phyloP scores from a whole-genome alignment of 2,113 vertebrate species.

The Colistium nudipinnis region DNA sequence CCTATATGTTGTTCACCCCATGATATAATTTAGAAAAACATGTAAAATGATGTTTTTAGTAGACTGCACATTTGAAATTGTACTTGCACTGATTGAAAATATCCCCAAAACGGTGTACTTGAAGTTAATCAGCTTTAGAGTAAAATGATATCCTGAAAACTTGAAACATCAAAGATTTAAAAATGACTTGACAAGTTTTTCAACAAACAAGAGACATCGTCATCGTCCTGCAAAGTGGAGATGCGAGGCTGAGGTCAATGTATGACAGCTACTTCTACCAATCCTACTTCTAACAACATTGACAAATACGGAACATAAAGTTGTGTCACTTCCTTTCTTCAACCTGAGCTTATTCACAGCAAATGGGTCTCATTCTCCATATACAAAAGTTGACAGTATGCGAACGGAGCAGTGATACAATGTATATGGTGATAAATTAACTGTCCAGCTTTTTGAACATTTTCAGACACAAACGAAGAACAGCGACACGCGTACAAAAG shows the following conservation, averaged over 20 bases:
- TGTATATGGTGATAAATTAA: background rate
- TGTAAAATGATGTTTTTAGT: no score
- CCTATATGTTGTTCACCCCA: background rate
- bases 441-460: constrained; percentile 2
- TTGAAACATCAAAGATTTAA: no score
- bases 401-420: constrained; percentile 28
- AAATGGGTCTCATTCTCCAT: constrained; percentile 25
- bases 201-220: no score
- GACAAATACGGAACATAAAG: background rate
- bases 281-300: background rate
- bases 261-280: background rate
- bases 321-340: background rate
- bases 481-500: constrained; percentile 35
- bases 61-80: no score
- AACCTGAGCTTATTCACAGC: background rate
- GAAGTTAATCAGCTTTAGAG: no score
- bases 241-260: background rate
- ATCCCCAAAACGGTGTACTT: no score
- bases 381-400: constrained; percentile 18
- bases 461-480: constrained; percentile 24
- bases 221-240: background rate
- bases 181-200: no score
- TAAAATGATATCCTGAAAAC: no score
- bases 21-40: background rate
- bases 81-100: no score